Conservation (phyloP, 2,888 invertebrate species). For the Drosophila hamatofila region DNA sequence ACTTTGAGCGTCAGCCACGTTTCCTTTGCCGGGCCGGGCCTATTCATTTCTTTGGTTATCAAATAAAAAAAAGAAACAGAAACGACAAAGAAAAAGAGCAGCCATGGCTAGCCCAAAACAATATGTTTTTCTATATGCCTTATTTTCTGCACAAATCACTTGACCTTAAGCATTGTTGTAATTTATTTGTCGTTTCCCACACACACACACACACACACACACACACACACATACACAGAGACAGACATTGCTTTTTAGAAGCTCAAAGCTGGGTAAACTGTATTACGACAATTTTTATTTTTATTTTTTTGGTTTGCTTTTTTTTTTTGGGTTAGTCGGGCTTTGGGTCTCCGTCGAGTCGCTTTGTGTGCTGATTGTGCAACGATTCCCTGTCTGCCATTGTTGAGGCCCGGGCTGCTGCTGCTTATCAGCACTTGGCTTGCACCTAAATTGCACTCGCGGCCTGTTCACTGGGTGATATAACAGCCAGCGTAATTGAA, state of each 20-base stretch:
- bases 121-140: conserved; percentile 80
- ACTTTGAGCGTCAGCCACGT: conserved; percentile 68
- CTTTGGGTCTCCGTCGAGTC: conserved; percentile 45
- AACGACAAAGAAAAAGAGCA: conserved; percentile 40
- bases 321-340: conserved; percentile 48
- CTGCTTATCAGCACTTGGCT: conserved; percentile 53
- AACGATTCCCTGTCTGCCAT: conserved; percentile 52
- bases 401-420: conserved; percentile 48
- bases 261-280: conserved; percentile 65
- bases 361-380: conserved; percentile 70
- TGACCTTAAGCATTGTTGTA: conserved; percentile 81
- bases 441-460: conserved; percentile 40
- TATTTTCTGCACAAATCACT: conserved; percentile 79
- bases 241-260: conserved; percentile 51
- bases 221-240: not conserved
- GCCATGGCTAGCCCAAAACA: conserved; percentile 53
- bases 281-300: conserved; percentile 68
- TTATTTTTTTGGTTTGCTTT: not conserved
- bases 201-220: conserved; percentile 29
- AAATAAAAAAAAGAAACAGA: conserved; percentile 32
- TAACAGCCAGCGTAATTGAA: conserved; percentile 38
- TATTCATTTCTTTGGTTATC: conserved; percentile 76
- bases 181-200: conserved; percentile 80
- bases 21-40: conserved; percentile 57
- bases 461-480: conserved; percentile 31